Percentiles rank a stretch among this genome's conserved stretches.
Evolutionary conservation across 92 coral and sea anemone species (phyloP).

Genomic region (Palythoa heliodiscus): DNA sequence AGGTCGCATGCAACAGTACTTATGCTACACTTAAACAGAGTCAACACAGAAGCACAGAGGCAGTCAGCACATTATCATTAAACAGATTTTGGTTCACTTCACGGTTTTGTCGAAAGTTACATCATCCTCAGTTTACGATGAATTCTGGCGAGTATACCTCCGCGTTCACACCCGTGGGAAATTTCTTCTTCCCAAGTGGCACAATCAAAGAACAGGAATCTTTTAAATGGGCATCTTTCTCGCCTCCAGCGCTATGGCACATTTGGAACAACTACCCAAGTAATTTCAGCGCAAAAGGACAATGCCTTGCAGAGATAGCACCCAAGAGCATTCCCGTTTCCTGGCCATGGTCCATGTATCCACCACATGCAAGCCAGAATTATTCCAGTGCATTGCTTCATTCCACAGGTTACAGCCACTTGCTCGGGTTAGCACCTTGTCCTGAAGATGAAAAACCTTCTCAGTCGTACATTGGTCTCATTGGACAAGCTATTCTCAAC

Average conservation of each 20-base stretch:
- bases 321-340: neutral
- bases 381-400: conserved; percentile 49
- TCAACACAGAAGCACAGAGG: conserved; percentile 19
- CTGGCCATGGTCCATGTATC: conserved; percentile 46
- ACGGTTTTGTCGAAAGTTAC: neutral
- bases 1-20: conserved; percentile 53
- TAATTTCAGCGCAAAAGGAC: neutral
- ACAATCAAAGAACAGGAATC: conserved; percentile 28
- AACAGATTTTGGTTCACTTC: conserved; percentile 6
- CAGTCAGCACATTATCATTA: conserved; percentile 9
- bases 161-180: conserved; percentile 36
- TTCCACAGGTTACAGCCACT: conserved; percentile 38
- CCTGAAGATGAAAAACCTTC: conserved; percentile 87
- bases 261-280: conserved; percentile 28
- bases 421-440: conserved; percentile 54
- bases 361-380: conserved; percentile 49
- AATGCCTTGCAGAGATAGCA: conserved; percentile 7
- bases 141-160: conserved; percentile 18
- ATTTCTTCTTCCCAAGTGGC: conserved; percentile 23
- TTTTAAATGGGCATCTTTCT: conserved; percentile 26
- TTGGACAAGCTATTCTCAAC: conserved; percentile 86
- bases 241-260: conserved; percentile 39
- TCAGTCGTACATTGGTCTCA: conserved; percentile 87
- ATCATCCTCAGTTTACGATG: neutral
- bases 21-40: conserved; percentile 27